phyloP scores from a whole-genome alignment of 2,888 invertebrate species.

The Elysia crispata region DNA sequence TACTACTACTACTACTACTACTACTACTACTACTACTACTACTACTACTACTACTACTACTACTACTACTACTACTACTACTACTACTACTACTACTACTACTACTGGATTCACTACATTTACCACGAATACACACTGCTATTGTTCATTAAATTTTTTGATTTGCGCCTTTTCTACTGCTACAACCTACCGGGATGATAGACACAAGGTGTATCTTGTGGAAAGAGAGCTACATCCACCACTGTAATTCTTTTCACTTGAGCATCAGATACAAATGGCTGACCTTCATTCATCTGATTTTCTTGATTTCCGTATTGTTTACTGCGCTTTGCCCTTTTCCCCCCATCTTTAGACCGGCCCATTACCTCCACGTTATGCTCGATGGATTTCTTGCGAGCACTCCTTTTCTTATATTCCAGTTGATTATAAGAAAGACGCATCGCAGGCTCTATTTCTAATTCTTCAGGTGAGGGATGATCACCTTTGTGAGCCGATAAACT shows the following conservation, averaged over 20 bases:
- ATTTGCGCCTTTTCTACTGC: neutral
- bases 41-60: no score
- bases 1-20: no score
- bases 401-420: no score
- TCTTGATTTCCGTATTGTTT: neutral
- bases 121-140: neutral
- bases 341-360: neutral
- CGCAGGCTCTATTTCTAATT: no score
- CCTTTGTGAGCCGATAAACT: no score
- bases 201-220: conserved; percentile 25
- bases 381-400: no score
- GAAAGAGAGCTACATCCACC: conserved; percentile 34
- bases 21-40: no score
- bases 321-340: neutral
- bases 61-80: no score
- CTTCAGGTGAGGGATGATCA: no score
- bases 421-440: no score
- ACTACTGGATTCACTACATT: no score
- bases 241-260: conserved; percentile 11
- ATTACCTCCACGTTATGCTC: neutral
- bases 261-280: conserved; percentile 1
- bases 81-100: no score
- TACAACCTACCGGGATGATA: conserved; percentile 39
- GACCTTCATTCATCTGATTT: neutral
- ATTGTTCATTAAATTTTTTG: neutral